Evolutionary conservation across 2,113 vertebrate genomes (phyloP).

Genomic region (Lampris megalopsis): DNA sequence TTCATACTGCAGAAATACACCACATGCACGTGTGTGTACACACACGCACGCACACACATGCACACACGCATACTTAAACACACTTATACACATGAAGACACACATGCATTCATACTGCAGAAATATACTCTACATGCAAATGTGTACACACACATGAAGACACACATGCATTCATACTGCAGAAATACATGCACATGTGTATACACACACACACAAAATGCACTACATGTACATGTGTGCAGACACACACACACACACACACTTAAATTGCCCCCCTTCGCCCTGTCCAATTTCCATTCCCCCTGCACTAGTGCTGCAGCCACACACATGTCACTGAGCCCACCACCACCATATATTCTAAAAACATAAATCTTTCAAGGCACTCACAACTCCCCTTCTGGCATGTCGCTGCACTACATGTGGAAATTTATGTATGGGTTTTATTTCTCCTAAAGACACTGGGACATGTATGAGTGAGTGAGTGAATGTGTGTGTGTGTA

Average conservation of each 20-base stretch:
- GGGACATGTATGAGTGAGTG: background rate
- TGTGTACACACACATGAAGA: background rate
- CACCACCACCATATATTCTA: background rate
- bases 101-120: no score
- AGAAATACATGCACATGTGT: background rate
- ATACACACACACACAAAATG: background rate
- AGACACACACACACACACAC: background rate
- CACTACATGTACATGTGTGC: background rate
- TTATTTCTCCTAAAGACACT: constrained; percentile 15
- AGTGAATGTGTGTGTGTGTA: constrained; percentile 15
- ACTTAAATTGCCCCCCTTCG: background rate
- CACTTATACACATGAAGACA: background rate
- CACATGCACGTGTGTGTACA: background rate
- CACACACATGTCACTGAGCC: constrained; percentile 11
- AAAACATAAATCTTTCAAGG: constrained; percentile 29
- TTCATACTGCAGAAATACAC: no score
- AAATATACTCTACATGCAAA: background rate
- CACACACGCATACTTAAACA: background rate
- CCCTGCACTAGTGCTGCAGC: background rate
- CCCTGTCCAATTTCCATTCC: background rate
- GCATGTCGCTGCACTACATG: background rate
- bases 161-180: background rate
- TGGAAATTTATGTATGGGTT: constrained; percentile 31
- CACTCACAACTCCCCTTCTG: background rate
- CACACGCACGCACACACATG: background rate